Evolutionary conservation across 1,140 invertebrate species (phyloP).

Genomic region (Delia radicum): DNA sequence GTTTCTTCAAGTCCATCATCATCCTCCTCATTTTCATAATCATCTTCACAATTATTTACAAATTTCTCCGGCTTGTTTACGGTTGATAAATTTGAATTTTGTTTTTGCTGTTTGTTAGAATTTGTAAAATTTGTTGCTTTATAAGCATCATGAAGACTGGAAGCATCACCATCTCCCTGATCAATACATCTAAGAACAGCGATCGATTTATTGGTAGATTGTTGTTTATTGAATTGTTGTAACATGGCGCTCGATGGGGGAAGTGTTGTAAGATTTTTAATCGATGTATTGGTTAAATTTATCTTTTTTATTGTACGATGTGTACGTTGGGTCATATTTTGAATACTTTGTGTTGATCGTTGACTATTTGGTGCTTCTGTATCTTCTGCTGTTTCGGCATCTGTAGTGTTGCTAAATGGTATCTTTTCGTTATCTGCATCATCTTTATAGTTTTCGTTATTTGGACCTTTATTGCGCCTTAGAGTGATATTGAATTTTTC

Average conservation of each 20-base stretch:
- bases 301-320: neutral
- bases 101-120: neutral
- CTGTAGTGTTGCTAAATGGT: neutral
- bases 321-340: neutral
- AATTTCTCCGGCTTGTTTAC: constrained; percentile 55
- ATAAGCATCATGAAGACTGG: neutral
- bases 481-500: constrained; percentile 19
- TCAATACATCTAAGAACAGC: constrained; percentile 3
- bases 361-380: neutral
- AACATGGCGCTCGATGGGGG: neutral
- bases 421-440: constrained; percentile 20
- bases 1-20: constrained; percentile 31
- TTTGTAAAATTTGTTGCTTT: constrained; percentile 55
- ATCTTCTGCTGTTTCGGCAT: neutral
- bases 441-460: neutral
- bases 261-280: neutral
- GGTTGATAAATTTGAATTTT: constrained; percentile 44
- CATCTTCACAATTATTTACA: constrained; percentile 23
- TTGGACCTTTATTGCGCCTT: neutral
- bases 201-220: neutral
- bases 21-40: constrained; percentile 33
- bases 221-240: constrained; percentile 15
- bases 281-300: neutral
- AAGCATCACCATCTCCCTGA: neutral
- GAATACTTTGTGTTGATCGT: neutral